Conservation (phyloP, 2,113 vertebrate genomes). For the Nematolebias whitei region DNA sequence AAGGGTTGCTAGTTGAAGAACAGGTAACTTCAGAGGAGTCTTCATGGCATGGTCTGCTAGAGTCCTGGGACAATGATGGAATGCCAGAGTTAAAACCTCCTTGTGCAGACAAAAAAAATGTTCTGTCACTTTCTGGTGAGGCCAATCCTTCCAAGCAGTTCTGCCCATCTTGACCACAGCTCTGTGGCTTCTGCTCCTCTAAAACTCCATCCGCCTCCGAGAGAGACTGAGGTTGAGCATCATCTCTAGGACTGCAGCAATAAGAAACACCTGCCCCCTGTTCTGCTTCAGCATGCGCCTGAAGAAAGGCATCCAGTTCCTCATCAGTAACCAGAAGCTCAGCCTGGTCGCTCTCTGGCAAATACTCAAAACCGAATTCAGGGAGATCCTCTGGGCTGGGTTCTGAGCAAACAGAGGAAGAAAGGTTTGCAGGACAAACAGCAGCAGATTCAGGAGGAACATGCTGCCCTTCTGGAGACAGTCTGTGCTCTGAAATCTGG, state of each 20-base stretch:
- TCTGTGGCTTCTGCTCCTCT: constrained; percentile 54
- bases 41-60: constrained; percentile 40
- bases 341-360: constrained; percentile 81
- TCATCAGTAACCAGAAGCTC: constrained; percentile 86
- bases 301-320: constrained; percentile 92
- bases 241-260: constrained; percentile 31
- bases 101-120: constrained; percentile 37
- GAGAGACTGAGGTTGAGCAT: constrained; percentile 36
- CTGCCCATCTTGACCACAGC: constrained; percentile 8
- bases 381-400: constrained; percentile 60
- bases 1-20: constrained; percentile 45
- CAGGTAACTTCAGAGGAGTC: constrained; percentile 37
- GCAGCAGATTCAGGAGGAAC: constrained; percentile 2
- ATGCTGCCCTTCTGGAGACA: constrained; percentile 47
- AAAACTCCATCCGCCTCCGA: constrained; percentile 41
- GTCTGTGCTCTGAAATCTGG: constrained; percentile 44
- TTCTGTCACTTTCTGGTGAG: constrained; percentile 71
- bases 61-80: constrained; percentile 56
- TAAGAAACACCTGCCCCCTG: constrained; percentile 15
- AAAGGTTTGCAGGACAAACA: constrained; percentile 18
- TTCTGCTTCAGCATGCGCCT: constrained; percentile 75
- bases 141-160: constrained; percentile 46
- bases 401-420: constrained; percentile 31
- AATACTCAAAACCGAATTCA: constrained; percentile 78
- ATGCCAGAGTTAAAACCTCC: constrained; percentile 40